These are phyloP conservation scores for Carabus problematicus DNA, from an alignment of 2,888 invertebrate genomes.

Conservation along the genomic window DNA sequence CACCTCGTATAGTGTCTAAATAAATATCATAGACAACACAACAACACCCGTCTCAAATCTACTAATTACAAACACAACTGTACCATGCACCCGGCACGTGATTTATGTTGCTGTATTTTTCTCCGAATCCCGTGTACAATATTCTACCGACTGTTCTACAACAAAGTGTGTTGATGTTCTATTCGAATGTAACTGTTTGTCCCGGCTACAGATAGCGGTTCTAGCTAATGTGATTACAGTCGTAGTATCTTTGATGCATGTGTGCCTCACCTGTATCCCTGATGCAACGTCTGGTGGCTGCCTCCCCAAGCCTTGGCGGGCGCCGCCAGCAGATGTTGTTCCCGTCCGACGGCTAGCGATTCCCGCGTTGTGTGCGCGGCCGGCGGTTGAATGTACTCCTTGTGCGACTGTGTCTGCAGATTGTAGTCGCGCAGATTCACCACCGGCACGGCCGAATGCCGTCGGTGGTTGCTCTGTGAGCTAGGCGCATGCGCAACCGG, in stretches of 20 bases:
- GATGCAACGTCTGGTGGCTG: constrained; percentile 59
- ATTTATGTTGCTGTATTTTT: no score
- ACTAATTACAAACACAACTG: no score
- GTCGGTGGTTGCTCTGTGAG: constrained; percentile 55
- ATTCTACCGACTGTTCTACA: no score
- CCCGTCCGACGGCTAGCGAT: constrained; percentile 56
- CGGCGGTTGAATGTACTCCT: constrained; percentile 67
- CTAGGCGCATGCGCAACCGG: constrained; percentile 59
- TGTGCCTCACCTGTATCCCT: constrained; percentile 63
- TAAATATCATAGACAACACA: no score
- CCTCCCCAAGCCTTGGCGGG: constrained; percentile 59
- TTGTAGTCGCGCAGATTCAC: constrained; percentile 58
- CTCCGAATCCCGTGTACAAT: no score
- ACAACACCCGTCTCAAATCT: no score
- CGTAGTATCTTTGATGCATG: constrained; percentile 40
- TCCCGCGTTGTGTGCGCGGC: constrained; percentile 66
- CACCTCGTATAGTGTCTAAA: neutral
- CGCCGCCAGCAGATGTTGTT: constrained; percentile 66
- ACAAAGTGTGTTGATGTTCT: no score
- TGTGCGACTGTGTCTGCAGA: constrained; percentile 60
- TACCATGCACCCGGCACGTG: no score
- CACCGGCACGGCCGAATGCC: constrained; percentile 58
- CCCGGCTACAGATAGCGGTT: no score
- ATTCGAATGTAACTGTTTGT: no score
- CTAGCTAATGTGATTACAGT: no score